Conservation (phyloP, 2,113 vertebrate species). For the Poeciliopsis occidentalis region DNA sequence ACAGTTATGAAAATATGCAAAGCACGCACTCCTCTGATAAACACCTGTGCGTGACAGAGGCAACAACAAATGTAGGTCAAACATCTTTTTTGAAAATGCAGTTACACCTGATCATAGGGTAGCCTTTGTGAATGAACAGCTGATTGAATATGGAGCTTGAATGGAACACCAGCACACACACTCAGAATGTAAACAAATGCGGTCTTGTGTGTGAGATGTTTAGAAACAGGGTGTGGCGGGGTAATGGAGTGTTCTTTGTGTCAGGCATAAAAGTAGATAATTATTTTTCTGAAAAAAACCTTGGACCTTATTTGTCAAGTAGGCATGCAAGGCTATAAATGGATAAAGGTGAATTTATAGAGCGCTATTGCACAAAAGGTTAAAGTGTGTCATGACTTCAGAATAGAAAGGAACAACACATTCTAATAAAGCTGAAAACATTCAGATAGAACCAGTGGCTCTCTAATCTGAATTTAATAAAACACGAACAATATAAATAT, state of each 20-base stretch:
- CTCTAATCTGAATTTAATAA: slow-evolving; percentile 26
- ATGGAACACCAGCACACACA: slow-evolving; percentile 23
- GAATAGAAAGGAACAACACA: slow-evolving; percentile 33
- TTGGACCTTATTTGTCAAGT: slow-evolving; percentile 31
- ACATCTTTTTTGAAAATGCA: slow-evolving; percentile 23
- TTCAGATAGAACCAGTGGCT: not conserved
- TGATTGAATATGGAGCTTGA: slow-evolving; percentile 35
- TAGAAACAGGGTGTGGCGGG: too few species aligned
- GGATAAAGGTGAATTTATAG: slow-evolving; percentile 35
- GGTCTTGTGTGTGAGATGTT: too few species aligned
- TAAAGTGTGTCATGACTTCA: slow-evolving; percentile 15
- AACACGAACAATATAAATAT: slow-evolving; percentile 18
- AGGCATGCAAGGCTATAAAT: slow-evolving; percentile 57
- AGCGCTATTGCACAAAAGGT: slow-evolving; percentile 18
- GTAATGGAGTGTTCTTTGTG: slow-evolving; percentile 37
- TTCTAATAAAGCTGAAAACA: slow-evolving; percentile 13
- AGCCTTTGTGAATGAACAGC: slow-evolving; percentile 39
- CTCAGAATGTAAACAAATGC: too few species aligned
- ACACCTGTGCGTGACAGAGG: slow-evolving; percentile 39
- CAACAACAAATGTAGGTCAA: slow-evolving; percentile 16
- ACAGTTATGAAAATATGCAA: slow-evolving; percentile 19
- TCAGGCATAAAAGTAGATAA: slow-evolving; percentile 20
- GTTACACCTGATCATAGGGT: slow-evolving; percentile 4
- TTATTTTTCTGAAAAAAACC: slow-evolving; percentile 23
- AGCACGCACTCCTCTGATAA: slow-evolving; percentile 11